Percentiles rank a stretch among this genome's conserved stretches.
These are phyloP conservation scores for Graptemys geographica DNA, from an alignment of 2,797 vertebrate genomes.

Conservation along the genomic window DNA sequence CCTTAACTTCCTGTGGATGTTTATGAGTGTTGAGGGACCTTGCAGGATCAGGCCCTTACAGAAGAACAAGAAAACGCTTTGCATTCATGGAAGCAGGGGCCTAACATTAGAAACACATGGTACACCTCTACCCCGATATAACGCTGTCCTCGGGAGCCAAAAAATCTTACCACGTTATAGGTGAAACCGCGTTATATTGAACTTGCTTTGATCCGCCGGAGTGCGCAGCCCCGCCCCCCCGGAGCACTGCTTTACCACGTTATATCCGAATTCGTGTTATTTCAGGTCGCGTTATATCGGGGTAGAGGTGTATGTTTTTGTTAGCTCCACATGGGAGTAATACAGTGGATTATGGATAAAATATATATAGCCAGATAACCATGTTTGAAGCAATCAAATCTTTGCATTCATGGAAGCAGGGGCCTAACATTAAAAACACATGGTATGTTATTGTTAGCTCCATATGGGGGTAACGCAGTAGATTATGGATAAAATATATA, in stretches of 20 bases:
- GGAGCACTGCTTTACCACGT: too few relatives aligned
- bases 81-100: neutral
- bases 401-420: neutral
- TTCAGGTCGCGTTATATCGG: too few relatives aligned
- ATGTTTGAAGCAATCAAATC: neutral
- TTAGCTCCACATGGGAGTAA: neutral
- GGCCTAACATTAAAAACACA: neutral
- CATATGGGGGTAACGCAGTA: neutral
- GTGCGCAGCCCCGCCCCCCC: too few relatives aligned
- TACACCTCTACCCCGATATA: neutral
- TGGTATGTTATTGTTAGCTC: neutral
- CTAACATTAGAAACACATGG: neutral
- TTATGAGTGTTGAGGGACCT: neutral
- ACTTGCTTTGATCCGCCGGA: too few relatives aligned
- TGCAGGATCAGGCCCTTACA: neutral
- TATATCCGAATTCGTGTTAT: too few relatives aligned
- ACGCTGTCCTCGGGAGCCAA: too few relatives aligned
- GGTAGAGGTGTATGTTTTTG: accelerated
- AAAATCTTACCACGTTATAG: too few relatives aligned
- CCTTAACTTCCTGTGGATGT: neutral
- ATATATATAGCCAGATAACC: neutral
- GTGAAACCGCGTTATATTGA: too few relatives aligned
- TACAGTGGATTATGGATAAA: constrained; percentile 1
- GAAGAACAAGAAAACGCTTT: neutral
- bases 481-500: constrained; percentile 9